Percentiles rank a stretch among this genome's conserved stretches.
phyloP scores from a whole-genome alignment of 2,888 invertebrate genomes.

The Chymomyza caudatula region DNA sequence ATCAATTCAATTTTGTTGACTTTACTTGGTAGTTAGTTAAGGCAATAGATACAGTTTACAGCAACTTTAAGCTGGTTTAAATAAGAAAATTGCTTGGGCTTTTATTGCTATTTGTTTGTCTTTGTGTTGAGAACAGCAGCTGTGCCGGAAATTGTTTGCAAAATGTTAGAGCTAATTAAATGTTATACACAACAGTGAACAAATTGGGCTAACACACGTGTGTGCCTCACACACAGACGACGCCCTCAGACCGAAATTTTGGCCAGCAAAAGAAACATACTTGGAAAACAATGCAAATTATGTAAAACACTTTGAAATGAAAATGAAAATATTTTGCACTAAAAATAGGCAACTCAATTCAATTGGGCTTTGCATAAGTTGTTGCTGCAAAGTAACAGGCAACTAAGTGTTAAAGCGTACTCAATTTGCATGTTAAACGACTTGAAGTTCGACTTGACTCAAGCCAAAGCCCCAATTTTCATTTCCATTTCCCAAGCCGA shows the following conservation, averaged over 20 bases:
- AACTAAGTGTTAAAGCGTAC: slow-evolving; percentile 49
- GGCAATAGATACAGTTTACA: neutral
- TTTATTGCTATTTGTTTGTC: neutral
- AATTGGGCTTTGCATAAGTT: slow-evolving; percentile 58
- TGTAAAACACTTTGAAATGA: slow-evolving; percentile 32
- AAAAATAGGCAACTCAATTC: slow-evolving; percentile 24
- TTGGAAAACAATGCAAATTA: neutral
- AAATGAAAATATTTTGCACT: too few relatives aligned
- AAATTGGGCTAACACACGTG: neutral
- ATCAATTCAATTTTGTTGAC: neutral
- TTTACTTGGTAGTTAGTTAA: neutral
- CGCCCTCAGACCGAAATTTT: too few relatives aligned
- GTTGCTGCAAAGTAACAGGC: slow-evolving; percentile 6
- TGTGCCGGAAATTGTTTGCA: neutral
- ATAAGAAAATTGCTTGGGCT: neutral
- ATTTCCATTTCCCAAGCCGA: neutral
- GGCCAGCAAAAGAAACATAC: too few relatives aligned
- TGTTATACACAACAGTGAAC: neutral
- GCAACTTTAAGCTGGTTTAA: neutral
- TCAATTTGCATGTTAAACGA: slow-evolving; percentile 62
- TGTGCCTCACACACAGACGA: neutral
- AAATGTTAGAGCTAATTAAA: slow-evolving; percentile 1
- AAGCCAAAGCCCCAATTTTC: slow-evolving; percentile 26
- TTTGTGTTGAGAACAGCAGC: neutral
- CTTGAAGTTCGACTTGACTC: slow-evolving; percentile 8